Percentiles rank a stretch among this genome's conserved stretches.
Evolutionary conservation across 2,113 vertebrate species (phyloP).

Genomic region (Acrocephalus arundinaceus): DNA sequence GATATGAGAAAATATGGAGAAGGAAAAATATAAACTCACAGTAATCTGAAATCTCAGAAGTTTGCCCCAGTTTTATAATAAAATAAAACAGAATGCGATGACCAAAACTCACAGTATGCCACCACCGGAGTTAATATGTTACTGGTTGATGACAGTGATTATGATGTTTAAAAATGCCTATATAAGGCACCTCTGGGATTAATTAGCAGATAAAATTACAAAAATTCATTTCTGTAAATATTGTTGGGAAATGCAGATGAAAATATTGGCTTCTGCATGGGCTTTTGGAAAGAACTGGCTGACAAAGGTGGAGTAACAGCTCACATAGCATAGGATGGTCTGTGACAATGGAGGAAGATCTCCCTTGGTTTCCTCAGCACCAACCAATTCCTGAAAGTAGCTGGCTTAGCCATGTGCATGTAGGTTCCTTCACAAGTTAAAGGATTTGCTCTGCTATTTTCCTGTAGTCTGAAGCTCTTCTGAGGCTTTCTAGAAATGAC

Average conservation of each 20-base stretch:
- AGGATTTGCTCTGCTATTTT: not conserved
- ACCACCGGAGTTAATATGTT: accelerated
- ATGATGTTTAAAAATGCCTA: not conserved
- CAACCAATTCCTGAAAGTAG: not conserved
- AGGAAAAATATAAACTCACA: not conserved
- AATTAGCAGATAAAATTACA: not conserved
- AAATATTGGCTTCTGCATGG: not conserved
- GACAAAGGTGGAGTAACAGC: not conserved
- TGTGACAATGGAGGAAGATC: not conserved
- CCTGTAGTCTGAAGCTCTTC: not conserved
- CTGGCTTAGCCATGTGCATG: accelerated
- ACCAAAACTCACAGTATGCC: not conserved
- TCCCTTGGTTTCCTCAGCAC: not conserved
- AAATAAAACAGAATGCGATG: not conserved
- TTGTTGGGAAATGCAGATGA: not conserved
- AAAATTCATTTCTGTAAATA: not conserved
- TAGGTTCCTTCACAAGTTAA: not conserved
- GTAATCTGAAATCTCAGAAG: not conserved
- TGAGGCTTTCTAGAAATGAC: not conserved
- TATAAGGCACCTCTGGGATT: not conserved
- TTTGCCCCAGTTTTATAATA: not conserved
- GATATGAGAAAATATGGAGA: not conserved
- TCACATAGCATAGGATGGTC: not conserved
- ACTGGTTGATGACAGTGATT: not conserved
- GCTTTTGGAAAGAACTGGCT: not conserved